These are phyloP conservation scores for Strigops habroptila DNA, from an alignment of 2,113 vertebrate genomes.

Conservation along the genomic window DNA sequence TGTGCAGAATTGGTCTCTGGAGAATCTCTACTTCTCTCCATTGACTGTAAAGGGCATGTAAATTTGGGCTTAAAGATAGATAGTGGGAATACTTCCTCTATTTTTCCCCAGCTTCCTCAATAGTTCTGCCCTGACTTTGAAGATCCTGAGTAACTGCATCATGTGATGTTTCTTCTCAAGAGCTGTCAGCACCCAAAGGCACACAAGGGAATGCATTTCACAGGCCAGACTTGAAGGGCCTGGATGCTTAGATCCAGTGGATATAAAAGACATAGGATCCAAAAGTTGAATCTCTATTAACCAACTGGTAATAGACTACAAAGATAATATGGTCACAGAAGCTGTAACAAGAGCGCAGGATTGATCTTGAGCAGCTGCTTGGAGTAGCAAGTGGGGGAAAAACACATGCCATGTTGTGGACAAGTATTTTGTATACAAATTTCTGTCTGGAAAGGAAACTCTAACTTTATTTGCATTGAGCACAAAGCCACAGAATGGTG, in stretches of 20 bases:
- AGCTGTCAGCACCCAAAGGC: not conserved
- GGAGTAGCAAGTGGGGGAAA: not conserved
- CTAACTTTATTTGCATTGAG: not conserved
- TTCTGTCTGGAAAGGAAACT: not conserved
- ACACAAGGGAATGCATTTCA: not conserved
- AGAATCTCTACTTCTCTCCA: not conserved
- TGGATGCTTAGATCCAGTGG: not conserved
- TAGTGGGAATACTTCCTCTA: not conserved
- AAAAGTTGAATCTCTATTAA: not conserved
- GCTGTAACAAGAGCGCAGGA: not conserved
- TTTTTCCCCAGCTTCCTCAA: not conserved
- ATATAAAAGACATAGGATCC: not conserved
- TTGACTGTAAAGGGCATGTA: not conserved
- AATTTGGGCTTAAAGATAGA: not conserved
- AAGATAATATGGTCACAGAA: not conserved
- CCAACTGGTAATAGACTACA: not conserved
- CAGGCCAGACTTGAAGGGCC: not conserved
- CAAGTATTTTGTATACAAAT: not conserved
- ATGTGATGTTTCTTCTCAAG: not conserved
- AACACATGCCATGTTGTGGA: not conserved
- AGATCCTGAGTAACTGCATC: not conserved
- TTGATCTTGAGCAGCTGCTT: not conserved
- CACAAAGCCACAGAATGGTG: not conserved
- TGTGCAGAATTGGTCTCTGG: not conserved
- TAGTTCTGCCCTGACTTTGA: not conserved